Evolutionary conservation across 2,113 vertebrate genomes (phyloP), one percentile per base, ranked within the genome.

Genomic region (Crotophaga sulcirostris): DNA sequence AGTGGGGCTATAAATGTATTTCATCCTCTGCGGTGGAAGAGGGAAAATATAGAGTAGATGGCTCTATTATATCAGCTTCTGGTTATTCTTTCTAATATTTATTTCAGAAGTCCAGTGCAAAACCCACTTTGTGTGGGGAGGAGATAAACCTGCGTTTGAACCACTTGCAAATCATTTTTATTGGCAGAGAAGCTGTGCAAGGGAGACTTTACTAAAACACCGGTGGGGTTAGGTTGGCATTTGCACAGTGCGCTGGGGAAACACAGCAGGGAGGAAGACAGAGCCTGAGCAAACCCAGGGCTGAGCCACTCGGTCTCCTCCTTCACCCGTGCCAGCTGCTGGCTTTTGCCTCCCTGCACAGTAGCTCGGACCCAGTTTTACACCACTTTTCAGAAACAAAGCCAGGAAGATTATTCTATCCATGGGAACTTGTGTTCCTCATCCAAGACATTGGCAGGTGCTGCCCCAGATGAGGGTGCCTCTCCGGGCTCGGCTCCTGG

Each of bases 1-100:
- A 96, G 83, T 47, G 86, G 79, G 82, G n/a, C 94, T 63, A 90
- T 90, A 94, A 94, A 90, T 8, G 10, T 95, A 96, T 94, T 96
- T 95, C 90, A 94, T 70, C 17, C 64, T 16, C 76, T 51, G 70
- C 75, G 25, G 66, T 9, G 38, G 55, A 63, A 85, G 72, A 83
- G 82, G 93, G 90, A 51, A 96, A 96, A 86, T 64, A 94, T 13
- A 2, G 60, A 75, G 92, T 21, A 56, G 93, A 87, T 2, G 21
- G 40, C 82, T 72, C 75, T 87, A 80, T 88, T 90, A 44, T 26
- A 78, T 73, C 90, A 60, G 64, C 78, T 67, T 36, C 88, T 70
- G 81, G 85, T 56, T 75, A 59, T 75, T 90, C 81, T 78, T 68
- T 59, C 89, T 36, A 28, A 29, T 80, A 86, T 85, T 82, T 84